Evolutionary conservation across 1,140 invertebrate genomes (phyloP).

Genomic region (Xylocopa sonorina): DNA sequence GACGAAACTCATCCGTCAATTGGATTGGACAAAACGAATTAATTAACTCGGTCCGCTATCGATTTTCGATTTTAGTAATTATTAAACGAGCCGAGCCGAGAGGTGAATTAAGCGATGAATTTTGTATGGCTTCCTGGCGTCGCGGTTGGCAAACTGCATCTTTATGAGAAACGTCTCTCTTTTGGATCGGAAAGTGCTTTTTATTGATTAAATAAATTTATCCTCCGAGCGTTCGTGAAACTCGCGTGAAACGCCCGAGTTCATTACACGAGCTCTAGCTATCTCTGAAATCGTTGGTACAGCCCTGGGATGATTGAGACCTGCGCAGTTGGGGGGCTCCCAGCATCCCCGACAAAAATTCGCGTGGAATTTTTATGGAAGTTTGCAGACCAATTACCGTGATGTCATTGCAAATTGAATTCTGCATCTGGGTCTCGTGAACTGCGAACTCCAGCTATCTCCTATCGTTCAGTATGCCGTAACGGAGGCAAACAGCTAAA

Average conservation of each 20-base stretch:
- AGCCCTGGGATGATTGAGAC: background rate
- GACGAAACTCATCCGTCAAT: background rate
- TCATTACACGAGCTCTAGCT: too few species aligned
- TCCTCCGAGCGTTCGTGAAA: too few species aligned
- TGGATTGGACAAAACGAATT: constrained; percentile 12
- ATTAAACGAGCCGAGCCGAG: background rate
- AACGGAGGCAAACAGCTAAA: background rate
- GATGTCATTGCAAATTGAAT: constrained; percentile 3
- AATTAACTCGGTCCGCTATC: constrained; percentile 14
- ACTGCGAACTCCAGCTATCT: background rate
- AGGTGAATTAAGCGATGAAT: background rate
- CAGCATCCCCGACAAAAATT: background rate
- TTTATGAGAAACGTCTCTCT: too few species aligned
- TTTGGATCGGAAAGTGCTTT: too few species aligned
- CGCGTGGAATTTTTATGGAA: background rate
- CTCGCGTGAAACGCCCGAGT: too few species aligned
- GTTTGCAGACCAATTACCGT: background rate
- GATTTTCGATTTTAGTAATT: constrained; percentile 16
- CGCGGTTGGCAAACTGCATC: too few species aligned
- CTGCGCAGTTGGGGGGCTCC: background rate
- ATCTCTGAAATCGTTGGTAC: background rate
- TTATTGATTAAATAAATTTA: too few species aligned
- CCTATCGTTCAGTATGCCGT: too few species aligned
- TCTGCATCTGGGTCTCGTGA: background rate
- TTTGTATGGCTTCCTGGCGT: background rate